Evolutionary conservation across 2,888 invertebrate species (phyloP), one percentile per base, ranked within the genome.

Genomic region (Orchesellides sinensis): DNA sequence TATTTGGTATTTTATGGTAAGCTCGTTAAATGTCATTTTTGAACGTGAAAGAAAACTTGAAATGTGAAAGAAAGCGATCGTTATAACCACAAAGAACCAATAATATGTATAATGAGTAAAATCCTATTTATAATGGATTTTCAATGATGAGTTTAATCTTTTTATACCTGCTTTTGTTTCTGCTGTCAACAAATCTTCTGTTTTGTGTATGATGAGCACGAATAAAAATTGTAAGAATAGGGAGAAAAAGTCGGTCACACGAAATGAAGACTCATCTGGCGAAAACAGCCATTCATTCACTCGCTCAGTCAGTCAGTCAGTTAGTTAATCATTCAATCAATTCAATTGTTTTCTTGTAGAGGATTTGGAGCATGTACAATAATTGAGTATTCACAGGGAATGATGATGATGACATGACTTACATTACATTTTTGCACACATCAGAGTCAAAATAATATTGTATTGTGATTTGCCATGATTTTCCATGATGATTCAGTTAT

Each of bases 11-110:
- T 35, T n/a, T 47, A 45, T 68, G 66, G 23, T 25, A 45, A 27
- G 23, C 73, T 73, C 73, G 63, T 74, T 74, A 65, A 74, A 65
- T 52, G 25, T 29, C 63, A 65, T 63, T 74, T 65, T 74, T 74
- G n/a, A 25, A 4, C 1, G 49, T 49, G 21, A 54, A 54, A 23
- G 23, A 54, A 17, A 49, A n/a, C n/a, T n/a, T n/a, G n/a, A n/a
- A n/a, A n/a, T n/a, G n/a, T n/a, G n/a, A n/a, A n/a, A n/a, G n/a
- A n/a, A n/a, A n/a, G n/a, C n/a, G n/a, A n/a, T n/a, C n/a, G n/a
- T n/a, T n/a, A n/a, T n/a, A n/a, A n/a, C n/a, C n/a, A n/a, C n/a
- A n/a, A n/a, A n/a, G n/a, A n/a, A n/a, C n/a, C n/a, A n/a, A n/a
- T n/a, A n/a, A n/a, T n/a, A n/a, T n/a, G n/a, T n/a, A n/a, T n/a